Evolutionary conservation across 2,888 invertebrate species (phyloP).

Genomic region (Sarcophaga caerulescens): DNA sequence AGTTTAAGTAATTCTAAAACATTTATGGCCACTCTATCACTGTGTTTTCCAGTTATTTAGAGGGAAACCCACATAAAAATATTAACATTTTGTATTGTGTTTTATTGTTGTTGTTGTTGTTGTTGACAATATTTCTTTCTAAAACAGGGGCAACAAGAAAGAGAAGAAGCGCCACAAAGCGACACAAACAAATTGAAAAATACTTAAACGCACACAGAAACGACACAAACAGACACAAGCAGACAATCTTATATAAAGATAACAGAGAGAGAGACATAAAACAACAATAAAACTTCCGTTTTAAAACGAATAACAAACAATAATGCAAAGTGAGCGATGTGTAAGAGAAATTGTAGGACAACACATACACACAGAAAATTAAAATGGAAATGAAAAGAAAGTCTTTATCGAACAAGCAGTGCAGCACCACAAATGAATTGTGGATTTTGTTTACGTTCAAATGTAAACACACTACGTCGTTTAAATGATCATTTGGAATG

Average conservation of each 20-base stretch:
- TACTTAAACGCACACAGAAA: constrained; percentile 2
- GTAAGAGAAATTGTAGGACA: neutral
- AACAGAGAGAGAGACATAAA: neutral
- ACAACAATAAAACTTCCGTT: constrained; percentile 45
- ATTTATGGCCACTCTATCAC: neutral
- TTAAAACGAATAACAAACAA: neutral
- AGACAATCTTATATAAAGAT: neutral
- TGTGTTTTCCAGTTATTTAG: neutral
- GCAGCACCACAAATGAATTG: constrained; percentile 41
- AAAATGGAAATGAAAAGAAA: neutral
- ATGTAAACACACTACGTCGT: neutral
- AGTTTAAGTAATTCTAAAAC: too few relatives aligned
- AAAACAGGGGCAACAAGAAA: neutral
- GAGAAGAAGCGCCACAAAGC: constrained; percentile 37
- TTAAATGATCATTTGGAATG: constrained; percentile 3
- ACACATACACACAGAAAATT: constrained; percentile 4
- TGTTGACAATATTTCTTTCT: neutral
- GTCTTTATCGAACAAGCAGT: too few relatives aligned
- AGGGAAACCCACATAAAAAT: constrained; percentile 31
- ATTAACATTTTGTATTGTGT: neutral
- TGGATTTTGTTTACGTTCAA: constrained; percentile 34
- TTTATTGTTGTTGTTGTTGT: neutral
- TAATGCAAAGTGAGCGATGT: too few relatives aligned
- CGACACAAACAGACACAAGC: neutral
- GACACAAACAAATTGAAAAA: neutral